Evolutionary conservation across 2,113 vertebrate species (phyloP), one percentile per base, ranked within the genome.

Genomic region (Coregonus clupeaformis): DNA sequence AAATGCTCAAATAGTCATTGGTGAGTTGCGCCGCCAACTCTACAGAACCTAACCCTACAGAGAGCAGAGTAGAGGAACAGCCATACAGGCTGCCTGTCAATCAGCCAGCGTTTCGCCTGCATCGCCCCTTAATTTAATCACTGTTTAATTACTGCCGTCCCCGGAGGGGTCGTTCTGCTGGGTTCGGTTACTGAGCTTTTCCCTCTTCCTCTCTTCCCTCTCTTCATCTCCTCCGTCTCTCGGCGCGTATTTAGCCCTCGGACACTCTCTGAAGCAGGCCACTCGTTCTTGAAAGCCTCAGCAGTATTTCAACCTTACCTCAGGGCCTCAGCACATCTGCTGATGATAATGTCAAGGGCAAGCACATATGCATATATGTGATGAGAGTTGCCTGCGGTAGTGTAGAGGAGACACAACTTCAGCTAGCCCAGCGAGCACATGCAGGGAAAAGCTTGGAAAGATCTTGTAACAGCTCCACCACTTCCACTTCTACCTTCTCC

Each of bases 101-200:
- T 92, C 90, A 91, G 87, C 76, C 84, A 69, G 84, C 71, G 49
- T 89, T 92, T 91, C 85, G 82, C 88, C 89, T 84, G 78, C 85
- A 82, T 92, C 86, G 87, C 88, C 87, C 88, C 88, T 92, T 92
- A 91, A 92, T 93, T 93, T 92, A 93, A 92, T 92, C 90, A 91
- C 90, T 92, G 89, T 91, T 93, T 93, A 92, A 93, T 92, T 92
- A 91, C 88, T 90, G 82, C 83, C 84, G 85, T 90, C 87, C 91
- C 90, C 77, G 24, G 87, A 83, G 90, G 90, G 16, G 83, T 11
- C 36, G 9, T 88, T 90, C 85, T 80, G 87, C 77, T 79, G 85
- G 86, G 81, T 88, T 87, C 84, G 82, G 87, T 90, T 88, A 87
- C 89, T 79, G 87, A 89, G 90, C 87, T 80, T 86, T 87, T 82